Evolutionary conservation across 2,113 vertebrate species (phyloP).

Genomic region (Gopherus flavomarginatus): DNA sequence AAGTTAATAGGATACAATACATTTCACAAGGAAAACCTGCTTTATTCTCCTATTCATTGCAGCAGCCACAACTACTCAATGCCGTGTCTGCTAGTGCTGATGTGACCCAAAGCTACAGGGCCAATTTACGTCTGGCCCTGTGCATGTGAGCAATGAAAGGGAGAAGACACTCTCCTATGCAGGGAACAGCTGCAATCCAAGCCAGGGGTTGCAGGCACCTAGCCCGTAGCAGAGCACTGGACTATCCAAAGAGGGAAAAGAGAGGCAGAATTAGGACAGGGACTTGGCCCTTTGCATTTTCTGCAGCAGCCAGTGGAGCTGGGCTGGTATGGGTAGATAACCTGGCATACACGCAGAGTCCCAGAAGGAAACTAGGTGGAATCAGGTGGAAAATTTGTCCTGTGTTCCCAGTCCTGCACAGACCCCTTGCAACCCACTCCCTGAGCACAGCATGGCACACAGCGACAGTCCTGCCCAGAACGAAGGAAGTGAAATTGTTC

Average conservation of each 20-base stretch:
- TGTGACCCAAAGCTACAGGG: neutral
- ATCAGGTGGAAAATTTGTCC: neutral
- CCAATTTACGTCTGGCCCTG: neutral
- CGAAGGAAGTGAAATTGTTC: neutral
- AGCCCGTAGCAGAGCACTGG: too few species aligned
- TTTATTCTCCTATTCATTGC: neutral
- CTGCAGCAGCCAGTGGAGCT: neutral
- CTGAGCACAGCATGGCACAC: accelerated
- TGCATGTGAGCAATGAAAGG: neutral
- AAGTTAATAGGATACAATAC: neutral
- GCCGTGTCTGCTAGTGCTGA: neutral
- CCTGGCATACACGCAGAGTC: neutral
- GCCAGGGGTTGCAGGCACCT: neutral
- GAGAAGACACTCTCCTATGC: neutral
- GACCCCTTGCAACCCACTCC: neutral
- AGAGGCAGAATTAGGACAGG: neutral
- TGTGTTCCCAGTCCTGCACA: neutral
- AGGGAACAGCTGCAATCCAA: accelerated
- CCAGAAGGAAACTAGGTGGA: neutral
- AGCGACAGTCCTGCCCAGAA: neutral
- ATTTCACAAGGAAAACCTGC: neutral
- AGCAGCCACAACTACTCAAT: neutral
- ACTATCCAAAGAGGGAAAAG: neutral
- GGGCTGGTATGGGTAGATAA: too few species aligned
- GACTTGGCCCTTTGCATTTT: neutral